Evolutionary conservation across 2,113 vertebrate genomes (phyloP), one percentile per base, ranked within the genome.

Genomic region (Alethe diademata): DNA sequence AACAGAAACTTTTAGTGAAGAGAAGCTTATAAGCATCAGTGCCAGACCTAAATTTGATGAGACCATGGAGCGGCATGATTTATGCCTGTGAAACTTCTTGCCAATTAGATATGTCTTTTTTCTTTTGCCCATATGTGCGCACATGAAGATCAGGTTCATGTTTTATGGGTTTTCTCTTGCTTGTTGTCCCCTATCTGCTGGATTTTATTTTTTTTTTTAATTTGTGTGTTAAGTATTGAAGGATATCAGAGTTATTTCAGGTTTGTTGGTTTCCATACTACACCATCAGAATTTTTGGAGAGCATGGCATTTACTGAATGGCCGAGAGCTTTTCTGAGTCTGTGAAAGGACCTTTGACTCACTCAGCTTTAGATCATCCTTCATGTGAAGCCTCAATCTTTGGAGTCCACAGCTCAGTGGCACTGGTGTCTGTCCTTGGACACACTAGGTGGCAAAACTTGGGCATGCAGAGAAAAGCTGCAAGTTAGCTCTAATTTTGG

Each of bases 31-130:
- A 19, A 62, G 51, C 26, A 51, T 10, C n/a, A 33, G n/a, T 51
- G 15, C 31, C 65, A 75, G 48, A n/a, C 26, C 35, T 65, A 38
- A 64, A 35, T 91, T 19, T 50, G 22, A 11, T 74, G 5, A 60
- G 29, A 36, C 35, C 0, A 0, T 51, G 42, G 19, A 48, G 14
- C 45, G 61, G 31, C 2, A 1, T 18, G 57, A 40, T 74, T 83
- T 73, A 20, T 62, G 40, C 11, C 25, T 74, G 56, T 78, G 65
- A 60, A 88, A 42, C 28, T 43, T 36, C 60, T 71, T 6, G 0
- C 43, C 24, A 14, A 26, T 61, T 83, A 38, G 3, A 4, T 38
- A 0, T 47, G 13, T 36, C 0, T 61, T 43, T 60, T 54, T 61
- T 28, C 14, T 66, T 83, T 54, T 61, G 19, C 33, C 19, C 2